Conservation (phyloP, 2,113 vertebrate genomes). For the Capreolus pygargus region DNA sequence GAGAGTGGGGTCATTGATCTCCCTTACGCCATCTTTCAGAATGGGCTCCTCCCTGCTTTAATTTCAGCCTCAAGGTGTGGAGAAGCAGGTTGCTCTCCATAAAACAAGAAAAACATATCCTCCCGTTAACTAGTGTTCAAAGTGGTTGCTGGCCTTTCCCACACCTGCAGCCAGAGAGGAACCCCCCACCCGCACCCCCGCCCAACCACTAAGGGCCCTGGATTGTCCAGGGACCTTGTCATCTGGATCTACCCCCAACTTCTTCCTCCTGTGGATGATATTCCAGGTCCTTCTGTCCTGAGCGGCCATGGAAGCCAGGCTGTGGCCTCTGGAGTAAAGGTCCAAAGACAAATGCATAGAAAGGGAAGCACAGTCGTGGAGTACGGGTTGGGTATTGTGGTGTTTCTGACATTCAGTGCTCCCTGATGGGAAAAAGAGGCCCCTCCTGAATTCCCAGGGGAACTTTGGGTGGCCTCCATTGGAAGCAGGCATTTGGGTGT, state of each 20-base stretch:
- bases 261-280: neutral
- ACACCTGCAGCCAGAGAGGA: neutral
- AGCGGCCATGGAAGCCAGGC: neutral
- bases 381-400: fast-evolving
- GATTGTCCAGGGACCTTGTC: neutral
- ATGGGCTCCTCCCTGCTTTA: slow-evolving; percentile 43
- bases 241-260: neutral
- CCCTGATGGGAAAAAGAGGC: neutral
- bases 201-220: fast-evolving
- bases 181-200: fast-evolving
- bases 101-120: slow-evolving; percentile 6
- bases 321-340: neutral
- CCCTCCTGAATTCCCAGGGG: neutral
- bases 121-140: neutral
- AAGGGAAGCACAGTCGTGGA: neutral
- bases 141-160: neutral
- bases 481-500: neutral
- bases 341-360: neutral
- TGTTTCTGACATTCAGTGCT: neutral
- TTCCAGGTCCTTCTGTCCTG: neutral
- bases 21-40: neutral
- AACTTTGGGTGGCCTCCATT: neutral
- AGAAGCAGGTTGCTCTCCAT: neutral
- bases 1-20: slow-evolving; percentile 30
- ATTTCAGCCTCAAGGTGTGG: slow-evolving; percentile 43